A percentile compares a stretch with the other conserved stretches of the same genome.
Conservation (phyloP, 2,888 invertebrate genomes). For the Ophion ventricosus region DNA sequence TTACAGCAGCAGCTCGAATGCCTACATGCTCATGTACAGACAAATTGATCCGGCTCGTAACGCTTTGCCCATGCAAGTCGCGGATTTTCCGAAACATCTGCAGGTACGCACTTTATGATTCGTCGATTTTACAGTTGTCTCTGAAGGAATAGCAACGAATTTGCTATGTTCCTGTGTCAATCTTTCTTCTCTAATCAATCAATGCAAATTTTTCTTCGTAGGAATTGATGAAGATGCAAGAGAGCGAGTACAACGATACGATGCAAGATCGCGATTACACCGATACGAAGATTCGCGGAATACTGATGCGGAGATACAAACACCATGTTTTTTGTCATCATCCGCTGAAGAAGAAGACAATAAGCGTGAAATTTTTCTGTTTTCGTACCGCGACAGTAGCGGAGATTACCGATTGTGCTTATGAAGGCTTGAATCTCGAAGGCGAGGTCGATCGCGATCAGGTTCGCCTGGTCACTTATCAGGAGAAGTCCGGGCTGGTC, state of each 20-base stretch:
- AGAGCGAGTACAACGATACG: slow-evolving; percentile 12
- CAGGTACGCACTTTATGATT: slow-evolving; percentile 77
- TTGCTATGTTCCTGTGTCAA: background rate
- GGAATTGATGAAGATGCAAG: slow-evolving; percentile 86
- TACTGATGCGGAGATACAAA: slow-evolving; percentile 87
- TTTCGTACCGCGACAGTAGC: slow-evolving; percentile 86
- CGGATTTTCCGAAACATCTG: slow-evolving; percentile 91
- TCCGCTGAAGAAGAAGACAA: slow-evolving; percentile 85
- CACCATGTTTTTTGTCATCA: slow-evolving; percentile 88
- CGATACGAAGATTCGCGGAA: slow-evolving; percentile 85
- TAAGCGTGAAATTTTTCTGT: slow-evolving; percentile 86
- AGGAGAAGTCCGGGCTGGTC: slow-evolving; percentile 87
- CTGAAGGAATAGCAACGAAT: background rate
- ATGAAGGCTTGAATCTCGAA: slow-evolving; percentile 86
- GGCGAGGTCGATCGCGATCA: slow-evolving; percentile 86
- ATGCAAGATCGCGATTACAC: slow-evolving; percentile 81
- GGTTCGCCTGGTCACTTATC: slow-evolving; percentile 90
- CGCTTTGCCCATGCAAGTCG: slow-evolving; percentile 86
- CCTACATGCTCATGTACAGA: slow-evolving; percentile 96
- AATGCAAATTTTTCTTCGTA: slow-evolving; percentile 76
- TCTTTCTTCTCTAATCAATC: background rate
- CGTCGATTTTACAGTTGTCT: background rate
- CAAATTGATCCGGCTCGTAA: slow-evolving; percentile 88
- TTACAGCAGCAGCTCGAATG: slow-evolving; percentile 93
- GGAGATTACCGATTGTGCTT: slow-evolving; percentile 81